Conservation (phyloP, 2,113 vertebrate genomes). For the Pholis gunnellus region DNA sequence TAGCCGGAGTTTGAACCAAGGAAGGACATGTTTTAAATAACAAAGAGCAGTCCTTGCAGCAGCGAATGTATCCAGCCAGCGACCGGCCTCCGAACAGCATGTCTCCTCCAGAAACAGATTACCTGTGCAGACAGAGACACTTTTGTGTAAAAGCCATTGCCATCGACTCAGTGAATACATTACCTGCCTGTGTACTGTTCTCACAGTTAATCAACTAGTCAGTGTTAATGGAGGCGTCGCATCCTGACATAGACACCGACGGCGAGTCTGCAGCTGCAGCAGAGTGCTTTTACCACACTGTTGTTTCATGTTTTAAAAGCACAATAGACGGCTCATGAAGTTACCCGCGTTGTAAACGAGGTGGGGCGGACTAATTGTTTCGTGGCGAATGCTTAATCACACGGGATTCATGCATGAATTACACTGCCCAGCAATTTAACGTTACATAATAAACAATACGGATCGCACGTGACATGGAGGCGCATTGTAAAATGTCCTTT, state of each 20-base stretch:
- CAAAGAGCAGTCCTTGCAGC: conserved; percentile 22
- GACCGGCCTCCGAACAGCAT: conserved; percentile 24
- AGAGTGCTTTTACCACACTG: conserved; percentile 17
- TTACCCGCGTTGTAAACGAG: conserved; percentile 4
- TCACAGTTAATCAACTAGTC: conserved; percentile 75
- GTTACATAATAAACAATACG: not conserved
- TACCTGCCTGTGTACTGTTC: conserved; percentile 62
- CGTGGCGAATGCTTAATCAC: not conserved
- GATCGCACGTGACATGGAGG: not conserved
- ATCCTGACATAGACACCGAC: conserved; percentile 59
- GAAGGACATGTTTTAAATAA: conserved; percentile 5
- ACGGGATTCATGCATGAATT: not conserved
- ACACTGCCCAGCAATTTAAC: conserved; percentile 1
- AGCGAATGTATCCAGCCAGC: conserved; percentile 26
- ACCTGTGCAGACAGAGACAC: conserved; percentile 53
- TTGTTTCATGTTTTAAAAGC: conserved; percentile 44
- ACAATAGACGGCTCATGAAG: conserved; percentile 13
- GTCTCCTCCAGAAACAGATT: conserved; percentile 52
- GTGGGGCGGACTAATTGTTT: conserved; percentile 30
- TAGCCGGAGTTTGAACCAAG: not conserved
- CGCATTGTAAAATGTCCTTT: not conserved
- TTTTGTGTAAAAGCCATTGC: conserved; percentile 63
- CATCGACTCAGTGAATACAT: conserved; percentile 70
- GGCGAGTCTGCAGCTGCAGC: conserved; percentile 34
- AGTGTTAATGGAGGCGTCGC: conserved; percentile 69